Conservation (phyloP, 2,113 vertebrate species). For the Amblyornis subalaris region DNA sequence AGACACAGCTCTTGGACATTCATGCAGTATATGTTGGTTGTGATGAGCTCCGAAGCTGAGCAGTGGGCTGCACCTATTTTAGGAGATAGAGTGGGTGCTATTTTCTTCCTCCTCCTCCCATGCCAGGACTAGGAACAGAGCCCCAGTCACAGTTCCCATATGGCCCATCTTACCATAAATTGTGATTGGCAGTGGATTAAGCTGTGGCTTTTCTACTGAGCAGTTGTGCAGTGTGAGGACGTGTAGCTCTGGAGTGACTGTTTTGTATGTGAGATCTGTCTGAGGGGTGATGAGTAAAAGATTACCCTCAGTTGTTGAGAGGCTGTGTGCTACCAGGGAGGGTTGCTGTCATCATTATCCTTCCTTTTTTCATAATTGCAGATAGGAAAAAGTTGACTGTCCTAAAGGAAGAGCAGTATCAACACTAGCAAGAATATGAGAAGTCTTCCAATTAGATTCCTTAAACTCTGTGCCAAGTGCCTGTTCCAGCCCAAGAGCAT, state of each 20-base stretch:
- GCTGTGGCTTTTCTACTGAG: not conserved
- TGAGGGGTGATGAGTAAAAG: not conserved
- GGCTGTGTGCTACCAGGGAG: not conserved
- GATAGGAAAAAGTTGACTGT: not conserved
- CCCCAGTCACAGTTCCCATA: not conserved
- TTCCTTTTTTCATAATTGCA: not conserved
- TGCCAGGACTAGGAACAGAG: constrained; percentile 14
- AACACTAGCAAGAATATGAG: not conserved
- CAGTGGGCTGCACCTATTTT: constrained; percentile 26
- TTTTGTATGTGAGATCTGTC: not conserved
- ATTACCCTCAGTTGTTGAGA: not conserved
- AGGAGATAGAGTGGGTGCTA: constrained; percentile 10
- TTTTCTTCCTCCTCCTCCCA: not conserved
- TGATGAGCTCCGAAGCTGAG: not conserved
- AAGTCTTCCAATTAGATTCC: not conserved
- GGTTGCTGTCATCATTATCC: not conserved
- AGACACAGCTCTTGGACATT: not conserved
- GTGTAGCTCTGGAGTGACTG: not conserved
- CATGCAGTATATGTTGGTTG: not conserved
- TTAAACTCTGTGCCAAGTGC: not conserved
- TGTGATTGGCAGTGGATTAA: not conserved
- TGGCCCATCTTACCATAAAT: not conserved
- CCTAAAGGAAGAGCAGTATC: not conserved
- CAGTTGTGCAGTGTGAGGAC: not conserved
- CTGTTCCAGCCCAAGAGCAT: not conserved